Base-by-base conservation (phyloP, 2,113 vertebrate species). In the Toxotes jaculatrix region DNA sequence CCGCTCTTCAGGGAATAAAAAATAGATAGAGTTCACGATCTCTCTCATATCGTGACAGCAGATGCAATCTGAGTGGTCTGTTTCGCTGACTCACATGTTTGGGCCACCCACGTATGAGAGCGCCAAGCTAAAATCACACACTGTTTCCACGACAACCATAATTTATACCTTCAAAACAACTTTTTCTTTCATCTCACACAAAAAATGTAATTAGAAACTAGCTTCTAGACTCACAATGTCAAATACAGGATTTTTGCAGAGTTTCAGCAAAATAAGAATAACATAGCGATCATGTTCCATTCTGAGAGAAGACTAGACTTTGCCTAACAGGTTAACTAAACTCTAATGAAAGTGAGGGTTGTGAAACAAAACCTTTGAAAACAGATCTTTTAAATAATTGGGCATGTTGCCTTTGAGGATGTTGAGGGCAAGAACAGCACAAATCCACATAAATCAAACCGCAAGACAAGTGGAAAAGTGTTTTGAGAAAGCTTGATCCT, bases 141-240 rank as follows among this genome's bases (percentile, higher is more conserved):
- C 87, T 56, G 93, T 95, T 93, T 93, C 94, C 91, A 94, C 63
- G 90, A 91, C 94, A 88, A 95, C 93, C 87, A 89, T 91, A 82
- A 91, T 86, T 91, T 78, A 81, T 82, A 88, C 85, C 79, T 78
- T 86, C 82, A 83, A 89, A 90, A 79, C 63, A 82, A 66, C 63
- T 82, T 85, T 80, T 78, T 78, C 66, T 85, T 87, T 89, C 74
- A 79, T 84, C 79, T 74, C 10, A 4, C 51, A 60, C 36, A 75
- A 8, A 70, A 72, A 84, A 71, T 65, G 47, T 78, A 88, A 81
- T 79, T 61, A 65, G 42, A 78, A 83, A 78, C 36, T 60, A 62
- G 63, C 32, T 47, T 74, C 47, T 82, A 57, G 59, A 53, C 43
- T 49, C 36, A 34, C 14, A 32, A 12, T 64, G 70, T 82, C 59